A percentile compares a stretch with the other conserved stretches of the same genome.
These are phyloP conservation scores for Mastomys coucha DNA, from an alignment of 2,113 vertebrate genomes.

Conservation along the genomic window DNA sequence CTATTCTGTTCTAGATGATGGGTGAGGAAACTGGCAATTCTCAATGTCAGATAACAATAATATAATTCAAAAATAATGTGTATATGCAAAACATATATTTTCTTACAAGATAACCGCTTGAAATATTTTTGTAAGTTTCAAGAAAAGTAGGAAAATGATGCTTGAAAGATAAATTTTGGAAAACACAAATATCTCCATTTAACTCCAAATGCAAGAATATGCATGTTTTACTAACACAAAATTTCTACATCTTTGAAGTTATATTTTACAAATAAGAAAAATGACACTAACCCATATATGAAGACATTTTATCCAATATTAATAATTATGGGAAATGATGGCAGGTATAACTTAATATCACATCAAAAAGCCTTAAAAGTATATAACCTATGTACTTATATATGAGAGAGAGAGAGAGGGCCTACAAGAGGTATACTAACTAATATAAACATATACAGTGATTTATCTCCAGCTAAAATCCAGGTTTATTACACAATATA, in stretches of 20 bases:
- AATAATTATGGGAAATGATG: background rate
- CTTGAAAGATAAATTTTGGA: background rate
- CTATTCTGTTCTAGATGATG: background rate
- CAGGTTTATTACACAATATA: background rate
- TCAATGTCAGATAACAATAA: background rate
- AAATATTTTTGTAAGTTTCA: background rate
- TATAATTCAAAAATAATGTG: background rate
- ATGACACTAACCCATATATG: background rate
- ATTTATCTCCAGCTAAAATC: background rate
- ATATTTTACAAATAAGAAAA: background rate
- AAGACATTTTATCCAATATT: background rate
- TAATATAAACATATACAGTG: background rate
- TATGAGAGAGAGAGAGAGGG: too few relatives aligned
- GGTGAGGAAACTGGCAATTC: background rate
- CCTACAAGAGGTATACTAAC: background rate
- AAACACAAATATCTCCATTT: background rate
- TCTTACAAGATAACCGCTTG: background rate
- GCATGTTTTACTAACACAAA: background rate
- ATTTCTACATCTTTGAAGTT: background rate
- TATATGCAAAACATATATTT: background rate
- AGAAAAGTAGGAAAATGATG: background rate
- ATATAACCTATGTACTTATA: background rate
- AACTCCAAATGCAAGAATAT: background rate
- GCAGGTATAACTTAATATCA: background rate
- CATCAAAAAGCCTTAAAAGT: background rate